Evolutionary conservation across 2,888 invertebrate genomes (phyloP), one percentile per base, ranked within the genome.

Genomic region (Aspidiotus destructor): DNA sequence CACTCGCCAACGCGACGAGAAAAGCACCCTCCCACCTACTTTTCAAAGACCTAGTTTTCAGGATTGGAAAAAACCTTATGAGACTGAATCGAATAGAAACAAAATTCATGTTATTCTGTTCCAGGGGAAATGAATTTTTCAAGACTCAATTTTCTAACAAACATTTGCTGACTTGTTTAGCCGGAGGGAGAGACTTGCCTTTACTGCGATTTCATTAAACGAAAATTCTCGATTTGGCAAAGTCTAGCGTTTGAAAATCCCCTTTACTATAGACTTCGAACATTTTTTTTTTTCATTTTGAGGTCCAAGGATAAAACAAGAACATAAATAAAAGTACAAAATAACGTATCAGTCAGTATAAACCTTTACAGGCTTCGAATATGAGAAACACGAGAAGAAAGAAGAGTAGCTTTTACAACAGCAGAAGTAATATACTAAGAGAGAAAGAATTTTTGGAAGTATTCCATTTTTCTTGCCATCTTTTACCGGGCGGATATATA

Each of bases 391-490:
- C n/a, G 42, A 60, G 15, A 41, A 60, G 41, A 28, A 42, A 61
- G 41, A 42, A 61, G 16, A 28, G 28, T 28, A 3, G 1, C 28
- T 28, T 28, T 28, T 28, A 28, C 28, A 28, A 28, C 28, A 5
- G 28, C 28, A 28, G 28, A 28, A 28, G 28, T 28, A 28, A 28
- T 28, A 28, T 28, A 28, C 11, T 58, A 15, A 13, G n/a, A 40
- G 15, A 58, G 17, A 53, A 53, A 53, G 48, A 64, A 41, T 40
- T 65, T 48, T 65, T 48, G 65, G 65, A 65, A 65, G 44, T 40
- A 55, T 65, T 65, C 65, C 65, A 65, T 65, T 65, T 65, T 65
- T 65, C 65, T 65, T 65, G 65, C 48, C 54, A 58, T 58, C 65
- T 65, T 57, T 44, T 28, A 57, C 58, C 40, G 42, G 58, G 65